Evolutionary conservation across 2,888 invertebrate genomes (phyloP).

Genomic region (Adela reaumurella): DNA sequence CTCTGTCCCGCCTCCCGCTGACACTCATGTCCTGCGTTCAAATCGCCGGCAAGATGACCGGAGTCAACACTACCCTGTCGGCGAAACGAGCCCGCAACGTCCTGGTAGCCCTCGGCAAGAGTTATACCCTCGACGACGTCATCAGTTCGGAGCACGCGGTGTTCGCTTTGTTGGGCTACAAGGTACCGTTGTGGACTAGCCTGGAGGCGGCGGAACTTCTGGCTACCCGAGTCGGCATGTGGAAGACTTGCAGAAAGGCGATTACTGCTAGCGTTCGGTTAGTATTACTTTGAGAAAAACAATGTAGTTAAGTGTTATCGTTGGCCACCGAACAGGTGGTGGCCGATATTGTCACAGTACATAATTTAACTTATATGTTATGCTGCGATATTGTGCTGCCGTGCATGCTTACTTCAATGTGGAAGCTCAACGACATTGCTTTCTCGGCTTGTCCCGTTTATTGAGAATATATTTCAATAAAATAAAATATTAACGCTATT

Average conservation of each 20-base stretch:
- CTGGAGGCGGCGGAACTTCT: constrained; percentile 23
- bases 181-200: constrained; percentile 28
- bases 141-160: constrained; percentile 21
- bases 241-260: background rate
- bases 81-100: constrained; percentile 14
- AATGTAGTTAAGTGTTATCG: too few relatives aligned
- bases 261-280: background rate
- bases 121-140: constrained; percentile 17
- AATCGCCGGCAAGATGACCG: constrained; percentile 26
- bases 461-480: too few relatives aligned
- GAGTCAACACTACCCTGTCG: constrained; percentile 12
- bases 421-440: too few relatives aligned
- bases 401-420: too few relatives aligned
- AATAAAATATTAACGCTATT: too few relatives aligned
- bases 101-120: constrained; percentile 15
- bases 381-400: too few relatives aligned
- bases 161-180: constrained; percentile 19
- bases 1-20: constrained; percentile 15
- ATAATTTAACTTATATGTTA: too few relatives aligned
- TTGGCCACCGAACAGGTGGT: too few relatives aligned
- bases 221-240: constrained; percentile 16
- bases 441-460: too few relatives aligned
- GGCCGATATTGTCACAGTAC: too few relatives aligned
- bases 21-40: constrained; percentile 22
- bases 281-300: background rate